A percentile compares a stretch with the other conserved stretches of the same genome.
phyloP scores from a whole-genome alignment of 2,797 vertebrate species.

The Melanotaenia nigrans region DNA sequence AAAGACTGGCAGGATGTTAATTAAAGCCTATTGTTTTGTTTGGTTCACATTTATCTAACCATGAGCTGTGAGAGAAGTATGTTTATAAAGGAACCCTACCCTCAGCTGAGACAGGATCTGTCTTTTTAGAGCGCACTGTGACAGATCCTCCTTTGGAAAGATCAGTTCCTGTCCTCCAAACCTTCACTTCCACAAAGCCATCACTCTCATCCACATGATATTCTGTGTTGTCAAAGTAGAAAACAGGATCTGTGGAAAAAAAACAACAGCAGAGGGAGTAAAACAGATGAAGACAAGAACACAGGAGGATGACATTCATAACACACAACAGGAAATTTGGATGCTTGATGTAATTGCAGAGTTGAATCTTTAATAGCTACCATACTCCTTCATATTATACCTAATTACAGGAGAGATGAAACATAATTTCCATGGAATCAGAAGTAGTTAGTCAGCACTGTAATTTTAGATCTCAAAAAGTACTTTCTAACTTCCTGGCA shows the following conservation, averaged over 20 bases:
- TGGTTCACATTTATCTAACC: conserved; percentile 51
- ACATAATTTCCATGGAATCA: conserved; percentile 44
- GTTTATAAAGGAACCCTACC: conserved; percentile 79
- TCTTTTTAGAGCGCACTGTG: conserved; percentile 91
- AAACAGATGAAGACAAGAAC: conserved; percentile 23
- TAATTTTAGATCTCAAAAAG: conserved; percentile 59
- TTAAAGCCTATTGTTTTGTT: conserved; percentile 58
- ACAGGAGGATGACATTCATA: conserved; percentile 33
- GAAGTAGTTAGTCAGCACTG: conserved; percentile 47
- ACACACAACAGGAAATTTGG: conserved; percentile 53
- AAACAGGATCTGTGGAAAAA: conserved; percentile 78
- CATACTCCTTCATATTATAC: conserved; percentile 35
- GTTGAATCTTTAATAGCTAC: conserved; percentile 61
- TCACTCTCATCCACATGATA: conserved; percentile 92
- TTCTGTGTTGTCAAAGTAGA: conserved; percentile 88
- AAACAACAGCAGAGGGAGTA: conserved; percentile 19
- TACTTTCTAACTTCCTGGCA: conserved; percentile 58
- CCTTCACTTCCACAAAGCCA: conserved; percentile 86
- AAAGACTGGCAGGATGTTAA: conserved; percentile 51
- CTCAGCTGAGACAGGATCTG: conserved; percentile 88
- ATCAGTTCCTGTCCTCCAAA: conserved; percentile 93
- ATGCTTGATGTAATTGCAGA: conserved; percentile 56
- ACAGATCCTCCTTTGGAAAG: conserved; percentile 89
- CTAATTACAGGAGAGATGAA: conserved; percentile 69
- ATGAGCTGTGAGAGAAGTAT: conserved; percentile 29